Percentiles rank a stretch among this genome's conserved stretches.
These are phyloP conservation scores for Rhinella marina DNA, from an alignment of 2,797 vertebrate species.

Conservation along the genomic window DNA sequence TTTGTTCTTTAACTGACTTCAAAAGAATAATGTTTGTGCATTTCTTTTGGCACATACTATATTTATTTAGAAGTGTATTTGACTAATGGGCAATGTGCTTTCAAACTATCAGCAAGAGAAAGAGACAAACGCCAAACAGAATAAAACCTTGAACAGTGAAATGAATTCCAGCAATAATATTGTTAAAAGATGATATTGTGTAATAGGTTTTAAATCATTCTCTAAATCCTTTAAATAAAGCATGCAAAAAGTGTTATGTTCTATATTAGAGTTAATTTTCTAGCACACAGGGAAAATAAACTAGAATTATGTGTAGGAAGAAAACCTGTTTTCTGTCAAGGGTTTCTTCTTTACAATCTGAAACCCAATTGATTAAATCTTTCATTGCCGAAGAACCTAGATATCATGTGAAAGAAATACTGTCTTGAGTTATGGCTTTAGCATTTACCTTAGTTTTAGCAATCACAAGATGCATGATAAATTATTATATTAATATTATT, in stretches of 20 bases:
- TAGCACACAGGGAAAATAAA: slow-evolving; percentile 33
- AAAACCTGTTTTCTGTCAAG: slow-evolving; percentile 58
- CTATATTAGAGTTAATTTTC: slow-evolving; percentile 47
- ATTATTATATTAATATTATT: neutral
- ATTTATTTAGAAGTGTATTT: slow-evolving; percentile 49
- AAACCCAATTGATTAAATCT: slow-evolving; percentile 55
- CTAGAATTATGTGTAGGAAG: slow-evolving; percentile 56
- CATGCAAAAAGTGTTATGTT: slow-evolving; percentile 52
- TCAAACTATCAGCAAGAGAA: slow-evolving; percentile 26
- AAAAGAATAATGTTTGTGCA: neutral
- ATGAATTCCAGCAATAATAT: neutral
- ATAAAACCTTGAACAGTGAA: neutral
- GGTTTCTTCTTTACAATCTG: slow-evolving; percentile 39
- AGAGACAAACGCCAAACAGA: slow-evolving; percentile 4
- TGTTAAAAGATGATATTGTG: slow-evolving; percentile 2
- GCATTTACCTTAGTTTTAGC: neutral
- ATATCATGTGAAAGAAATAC: slow-evolving; percentile 42
- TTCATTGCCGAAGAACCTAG: slow-evolving; percentile 33
- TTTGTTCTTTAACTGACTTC: neutral
- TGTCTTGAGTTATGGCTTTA: neutral
- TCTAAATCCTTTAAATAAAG: slow-evolving; percentile 44
- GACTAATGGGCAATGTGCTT: neutral
- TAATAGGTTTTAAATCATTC: slow-evolving; percentile 43
- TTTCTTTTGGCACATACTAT: neutral
- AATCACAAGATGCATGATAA: neutral